These are phyloP conservation scores for Calliphora vomitoria DNA, from an alignment of 2,888 invertebrate species.

Conservation along the genomic window DNA sequence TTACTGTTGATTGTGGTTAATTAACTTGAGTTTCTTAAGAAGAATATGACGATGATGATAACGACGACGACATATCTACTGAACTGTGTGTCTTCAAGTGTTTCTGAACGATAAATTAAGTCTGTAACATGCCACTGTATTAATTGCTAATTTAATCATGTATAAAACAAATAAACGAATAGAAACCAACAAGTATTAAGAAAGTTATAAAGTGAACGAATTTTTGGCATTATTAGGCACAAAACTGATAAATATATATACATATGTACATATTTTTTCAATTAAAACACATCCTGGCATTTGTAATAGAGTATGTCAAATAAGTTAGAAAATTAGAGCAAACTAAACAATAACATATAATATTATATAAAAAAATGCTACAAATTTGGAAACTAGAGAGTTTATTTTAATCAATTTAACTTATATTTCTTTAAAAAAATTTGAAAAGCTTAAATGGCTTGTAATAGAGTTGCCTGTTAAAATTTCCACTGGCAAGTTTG, in stretches of 20 bases:
- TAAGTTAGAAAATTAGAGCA: neutral
- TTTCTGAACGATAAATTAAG: neutral
- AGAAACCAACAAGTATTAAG: neutral
- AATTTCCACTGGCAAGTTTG: no score
- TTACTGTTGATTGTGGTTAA: conserved; percentile 8
- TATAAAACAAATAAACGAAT: neutral
- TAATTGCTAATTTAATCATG: conserved; percentile 34
- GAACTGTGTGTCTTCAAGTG: neutral
- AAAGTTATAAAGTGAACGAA: neutral
- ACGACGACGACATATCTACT: neutral
- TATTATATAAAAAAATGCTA: no score
- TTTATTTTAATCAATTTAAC: no score
- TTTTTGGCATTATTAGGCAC: neutral
- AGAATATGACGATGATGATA: neutral
- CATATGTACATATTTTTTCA: neutral
- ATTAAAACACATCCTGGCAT: neutral
- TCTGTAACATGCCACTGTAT: conserved; percentile 24
- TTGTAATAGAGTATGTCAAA: neutral
- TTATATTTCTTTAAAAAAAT: no score
- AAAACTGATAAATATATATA: no score
- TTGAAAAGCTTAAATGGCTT: no score
- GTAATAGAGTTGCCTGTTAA: no score
- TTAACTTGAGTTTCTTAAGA: neutral
- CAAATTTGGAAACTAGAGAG: no score
- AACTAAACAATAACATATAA: no score